Base-by-base conservation (phyloP, 2,113 vertebrate species). In the Zingel zingel region DNA sequence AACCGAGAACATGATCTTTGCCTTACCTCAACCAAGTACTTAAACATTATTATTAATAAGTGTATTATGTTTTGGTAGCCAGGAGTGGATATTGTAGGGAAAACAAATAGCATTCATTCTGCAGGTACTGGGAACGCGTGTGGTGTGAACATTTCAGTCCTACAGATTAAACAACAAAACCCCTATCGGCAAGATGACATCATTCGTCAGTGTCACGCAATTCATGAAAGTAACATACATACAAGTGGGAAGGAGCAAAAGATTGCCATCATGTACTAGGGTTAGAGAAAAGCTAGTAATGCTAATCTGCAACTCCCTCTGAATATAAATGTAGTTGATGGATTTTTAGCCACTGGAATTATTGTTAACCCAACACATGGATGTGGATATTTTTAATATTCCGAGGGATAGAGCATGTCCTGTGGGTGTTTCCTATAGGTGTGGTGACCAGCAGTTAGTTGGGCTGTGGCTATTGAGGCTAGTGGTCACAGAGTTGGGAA, bases 361-460 rank as follows among this genome's bases (percentile, higher is more conserved):
- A 88, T 92, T 92, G 86, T 90, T 91, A 87, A 80, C 74, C 65
- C 56, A 86, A 75, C 74, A 81, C 54, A 77, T 68, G 71, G 71
- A 85, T 85, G 71, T 83, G 80, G 74, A 89, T 89, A 71, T 63
- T 90, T 88, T 57, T 74, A 87, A 68, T 82, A 86, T 62, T 86
- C 82, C 79, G 83, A 85, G 83, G 77, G 58, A 77, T 47, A 74
- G 86, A 87, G 63, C 83, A 89, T 89, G 84, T 88, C 82, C 84
- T 84, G 79, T 88, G 88, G 86, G 79, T 78, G 87, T 88, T 79
- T 79, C 76, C 73, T 77, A 69, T 74, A 87, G 89, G 82, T 87
- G 89, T 85, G 86, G 90, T 85, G 74, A 79, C 76, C 72, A 56
- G 56, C 66, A 81, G 66, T 84, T 51, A 87, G 71, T 77, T 86